These are phyloP conservation scores for Carettochelys insculpta DNA, from an alignment of 2,113 vertebrate species.

Conservation along the genomic window DNA sequence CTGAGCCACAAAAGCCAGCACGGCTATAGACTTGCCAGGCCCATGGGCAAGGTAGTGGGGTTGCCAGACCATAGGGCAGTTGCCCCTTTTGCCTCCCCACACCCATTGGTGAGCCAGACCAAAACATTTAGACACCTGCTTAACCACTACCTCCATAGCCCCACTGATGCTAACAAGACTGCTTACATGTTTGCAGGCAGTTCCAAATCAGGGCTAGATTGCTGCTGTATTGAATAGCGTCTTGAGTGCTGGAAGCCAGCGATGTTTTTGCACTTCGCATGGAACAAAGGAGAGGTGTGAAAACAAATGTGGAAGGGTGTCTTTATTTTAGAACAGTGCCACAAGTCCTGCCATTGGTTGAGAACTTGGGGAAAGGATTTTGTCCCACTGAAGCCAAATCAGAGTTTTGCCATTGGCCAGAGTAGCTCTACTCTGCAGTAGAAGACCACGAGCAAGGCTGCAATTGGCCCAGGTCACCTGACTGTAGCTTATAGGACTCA, in stretches of 20 bases:
- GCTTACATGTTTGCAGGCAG: constrained; percentile 17
- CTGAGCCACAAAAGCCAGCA: no score
- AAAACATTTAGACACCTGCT: not conserved
- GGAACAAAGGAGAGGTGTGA: not conserved
- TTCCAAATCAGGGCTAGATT: not conserved
- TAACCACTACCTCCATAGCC: not conserved
- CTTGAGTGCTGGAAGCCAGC: not conserved
- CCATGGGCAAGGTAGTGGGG: no score
- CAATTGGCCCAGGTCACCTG: not conserved
- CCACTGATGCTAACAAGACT: not conserved
- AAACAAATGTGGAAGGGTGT: not conserved
- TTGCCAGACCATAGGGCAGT: no score
- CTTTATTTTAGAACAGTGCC: not conserved
- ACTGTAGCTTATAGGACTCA: not conserved
- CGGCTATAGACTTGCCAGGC: no score
- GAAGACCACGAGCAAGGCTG: not conserved
- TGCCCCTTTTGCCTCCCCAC: no score
- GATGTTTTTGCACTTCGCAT: not conserved
- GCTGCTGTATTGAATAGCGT: not conserved
- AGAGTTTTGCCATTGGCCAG: not conserved
- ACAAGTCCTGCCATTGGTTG: not conserved
- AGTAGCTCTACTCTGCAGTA: not conserved
- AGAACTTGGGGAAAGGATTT: not conserved
- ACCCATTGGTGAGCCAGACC: no score
- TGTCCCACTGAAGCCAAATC: not conserved